Conservation (phyloP, 2,888 invertebrate species). For the Eurois occulta region DNA sequence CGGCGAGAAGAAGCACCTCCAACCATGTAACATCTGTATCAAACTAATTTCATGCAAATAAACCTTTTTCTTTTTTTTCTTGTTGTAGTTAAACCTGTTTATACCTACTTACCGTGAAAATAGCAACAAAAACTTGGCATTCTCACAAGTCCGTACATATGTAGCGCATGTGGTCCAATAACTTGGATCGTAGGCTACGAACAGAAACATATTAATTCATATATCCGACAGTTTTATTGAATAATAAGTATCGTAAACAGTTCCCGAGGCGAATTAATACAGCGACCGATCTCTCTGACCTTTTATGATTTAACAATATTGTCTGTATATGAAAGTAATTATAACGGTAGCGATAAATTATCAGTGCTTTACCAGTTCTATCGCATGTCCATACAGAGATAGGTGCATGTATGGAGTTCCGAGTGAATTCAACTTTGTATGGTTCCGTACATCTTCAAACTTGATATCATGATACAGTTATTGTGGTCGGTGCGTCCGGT, state of each 20-base stretch:
- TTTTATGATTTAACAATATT: constrained; percentile 80
- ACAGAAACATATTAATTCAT: constrained; percentile 67
- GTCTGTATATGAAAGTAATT: constrained; percentile 82
- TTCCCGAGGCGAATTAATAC: constrained; percentile 76
- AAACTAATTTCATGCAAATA: constrained; percentile 62
- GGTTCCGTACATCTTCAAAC: constrained; percentile 58
- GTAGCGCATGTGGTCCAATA: constrained; percentile 14
- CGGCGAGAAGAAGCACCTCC: constrained; percentile 37
- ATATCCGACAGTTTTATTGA: constrained; percentile 81
- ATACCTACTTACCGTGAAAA: constrained; percentile 42
- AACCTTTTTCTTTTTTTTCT: constrained; percentile 18
- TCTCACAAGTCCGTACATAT: neutral
- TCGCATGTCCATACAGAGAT: constrained; percentile 61
- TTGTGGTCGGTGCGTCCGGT: constrained; percentile 53
- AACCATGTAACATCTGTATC: constrained; percentile 53
- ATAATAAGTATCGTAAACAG: constrained; percentile 82
- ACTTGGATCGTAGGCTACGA: constrained; percentile 21
- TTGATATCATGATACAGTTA: constrained; percentile 66
- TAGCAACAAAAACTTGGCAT: constrained; percentile 24
- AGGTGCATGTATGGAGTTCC: constrained; percentile 57
- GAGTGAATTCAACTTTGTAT: constrained; percentile 48
- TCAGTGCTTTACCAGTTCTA: constrained; percentile 67
- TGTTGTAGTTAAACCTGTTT: constrained; percentile 26
- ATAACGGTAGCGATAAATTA: constrained; percentile 77
- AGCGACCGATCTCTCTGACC: constrained; percentile 77